Evolutionary conservation across 2,888 invertebrate species (phyloP), one percentile per base, ranked within the genome.

Genomic region (Beris chalybata): DNA sequence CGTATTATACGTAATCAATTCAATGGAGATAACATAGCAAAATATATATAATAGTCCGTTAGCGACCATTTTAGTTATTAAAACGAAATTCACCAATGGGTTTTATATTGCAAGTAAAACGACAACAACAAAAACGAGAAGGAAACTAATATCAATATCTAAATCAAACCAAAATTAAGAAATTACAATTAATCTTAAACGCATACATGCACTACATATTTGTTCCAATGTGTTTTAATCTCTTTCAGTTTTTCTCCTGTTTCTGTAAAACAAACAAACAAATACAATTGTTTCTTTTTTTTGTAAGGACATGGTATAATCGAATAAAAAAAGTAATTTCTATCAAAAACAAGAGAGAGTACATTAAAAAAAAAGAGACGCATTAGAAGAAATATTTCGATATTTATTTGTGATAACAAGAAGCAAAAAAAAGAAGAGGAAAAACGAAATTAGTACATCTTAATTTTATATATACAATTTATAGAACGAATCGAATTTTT

Each of bases 221-320:
- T 22, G 61, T 61, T 61, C 50, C n/a, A 52, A 61, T 61, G 31
- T 61, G 50, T 61, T 50, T 58, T 12, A 55, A 53, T 58, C 45
- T 58, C 45, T 45, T n/a, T 47, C 29, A 30, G 29, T 58, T 58
- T 31, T 15, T 43, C 13, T 58, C 45, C 38, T 22, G 9, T 13
- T 58, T 30, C 30, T 30, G 12, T 29, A 45, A 58, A 55, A 58
- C 58, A 45, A 38, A 58, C 58, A 45, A 38, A 15, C 13, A 47
- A n/a, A 47, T 11, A 11, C 15, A 5, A 47, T 13, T 47, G 6
- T 47, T 47, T n/a, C n/a, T n/a, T 50, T 15, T 50, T 29, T 50
- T 29, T 9, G 50, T 48, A 59, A 29, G 47, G 52, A 61, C 61
- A 50, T 61, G 61, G 50, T 61, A 61, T 58, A 58, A 45, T 30